Evolutionary conservation across 2,797 vertebrate species (phyloP).

Genomic region (Cyclura pinguis): DNA sequence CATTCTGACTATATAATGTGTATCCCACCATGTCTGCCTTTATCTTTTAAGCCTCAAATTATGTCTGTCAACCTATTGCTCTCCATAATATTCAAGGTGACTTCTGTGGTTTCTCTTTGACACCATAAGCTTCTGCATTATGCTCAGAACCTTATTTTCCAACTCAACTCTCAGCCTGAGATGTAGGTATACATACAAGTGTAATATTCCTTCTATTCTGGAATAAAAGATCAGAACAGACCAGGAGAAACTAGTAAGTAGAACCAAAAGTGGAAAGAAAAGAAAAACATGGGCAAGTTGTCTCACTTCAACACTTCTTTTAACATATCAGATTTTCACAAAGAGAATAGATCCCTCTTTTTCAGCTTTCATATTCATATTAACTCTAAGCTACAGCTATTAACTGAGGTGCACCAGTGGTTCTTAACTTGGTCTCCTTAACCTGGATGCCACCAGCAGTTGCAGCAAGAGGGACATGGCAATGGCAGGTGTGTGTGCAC

Average conservation of each 20-base stretch:
- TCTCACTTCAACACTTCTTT: not conserved
- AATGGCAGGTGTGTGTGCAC: too few relatives aligned
- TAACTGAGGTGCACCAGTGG: not conserved
- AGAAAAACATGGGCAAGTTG: not conserved
- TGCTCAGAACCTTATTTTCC: not conserved
- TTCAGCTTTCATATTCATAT: not conserved
- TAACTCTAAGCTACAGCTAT: not conserved
- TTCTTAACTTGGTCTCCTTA: too few relatives aligned
- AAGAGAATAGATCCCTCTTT: not conserved
- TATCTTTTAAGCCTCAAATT: not conserved
- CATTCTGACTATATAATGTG: not conserved
- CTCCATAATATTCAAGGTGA: not conserved
- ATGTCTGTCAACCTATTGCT: not conserved
- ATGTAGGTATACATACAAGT: not conserved
- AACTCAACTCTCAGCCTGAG: not conserved
- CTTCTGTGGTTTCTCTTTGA: not conserved
- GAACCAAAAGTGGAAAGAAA: not conserved
- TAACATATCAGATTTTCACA: not conserved
- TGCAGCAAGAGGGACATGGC: too few relatives aligned
- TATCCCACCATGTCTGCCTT: not conserved
- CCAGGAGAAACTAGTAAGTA: not conserved
- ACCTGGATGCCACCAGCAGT: too few relatives aligned
- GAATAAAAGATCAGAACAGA: not conserved
- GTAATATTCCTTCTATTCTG: not conserved
- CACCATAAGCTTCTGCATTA: not conserved